Evolutionary conservation across 2,113 vertebrate genomes (phyloP).

Genomic region (Cacatua alba): DNA sequence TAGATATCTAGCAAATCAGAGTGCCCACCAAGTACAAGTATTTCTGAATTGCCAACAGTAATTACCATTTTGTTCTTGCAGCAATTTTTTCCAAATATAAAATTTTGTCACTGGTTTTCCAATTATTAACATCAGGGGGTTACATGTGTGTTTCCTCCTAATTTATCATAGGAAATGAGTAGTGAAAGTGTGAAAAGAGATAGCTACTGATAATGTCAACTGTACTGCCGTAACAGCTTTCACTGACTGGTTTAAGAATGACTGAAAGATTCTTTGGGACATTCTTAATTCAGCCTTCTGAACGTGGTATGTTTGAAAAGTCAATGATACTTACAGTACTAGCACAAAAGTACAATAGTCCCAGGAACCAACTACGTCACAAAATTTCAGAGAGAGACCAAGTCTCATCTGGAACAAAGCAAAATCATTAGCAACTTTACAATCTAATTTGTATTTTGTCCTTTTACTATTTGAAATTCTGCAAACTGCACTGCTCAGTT

Average conservation of each 20-base stretch:
- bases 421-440: background rate
- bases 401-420: background rate
- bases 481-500: background rate
- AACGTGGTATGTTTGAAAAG: rapidly evolving
- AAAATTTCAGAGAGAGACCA: background rate
- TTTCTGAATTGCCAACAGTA: background rate
- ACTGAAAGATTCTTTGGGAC: background rate
- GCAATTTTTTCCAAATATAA: background rate
- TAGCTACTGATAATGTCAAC: background rate
- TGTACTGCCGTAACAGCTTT: background rate
- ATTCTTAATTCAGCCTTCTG: background rate
- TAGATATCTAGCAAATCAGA: background rate
- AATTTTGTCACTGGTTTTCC: background rate
- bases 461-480: background rate
- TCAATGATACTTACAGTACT: background rate
- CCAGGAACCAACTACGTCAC: rapidly evolving
- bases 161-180: background rate
- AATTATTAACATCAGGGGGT: background rate
- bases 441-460: background rate
- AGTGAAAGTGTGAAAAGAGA: background rate
- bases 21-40: background rate
- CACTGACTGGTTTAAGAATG: background rate
- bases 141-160: background rate
- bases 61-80: background rate
- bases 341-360: background rate